Evolutionary conservation across 2,113 vertebrate genomes (phyloP).

Genomic region (Phaethornis superciliosus): DNA sequence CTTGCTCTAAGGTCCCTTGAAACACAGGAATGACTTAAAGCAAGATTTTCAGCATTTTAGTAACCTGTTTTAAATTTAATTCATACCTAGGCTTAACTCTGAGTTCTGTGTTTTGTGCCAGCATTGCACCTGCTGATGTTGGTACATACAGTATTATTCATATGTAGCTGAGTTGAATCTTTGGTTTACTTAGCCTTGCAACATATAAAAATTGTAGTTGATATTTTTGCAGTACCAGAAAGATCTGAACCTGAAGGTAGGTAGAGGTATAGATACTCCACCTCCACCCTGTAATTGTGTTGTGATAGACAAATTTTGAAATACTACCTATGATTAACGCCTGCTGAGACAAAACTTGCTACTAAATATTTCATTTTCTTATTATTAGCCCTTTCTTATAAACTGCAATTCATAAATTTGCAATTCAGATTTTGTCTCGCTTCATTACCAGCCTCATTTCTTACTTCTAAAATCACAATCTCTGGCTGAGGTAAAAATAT

Average conservation of each 20-base stretch:
- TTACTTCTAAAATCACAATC: not conserved
- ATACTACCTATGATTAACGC: not conserved
- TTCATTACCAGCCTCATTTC: not conserved
- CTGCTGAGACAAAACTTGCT: not conserved
- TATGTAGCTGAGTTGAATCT: not conserved
- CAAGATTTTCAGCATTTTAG: not conserved
- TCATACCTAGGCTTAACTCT: not conserved
- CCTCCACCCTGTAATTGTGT: accelerated
- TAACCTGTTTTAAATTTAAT: not conserved
- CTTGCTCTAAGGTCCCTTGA: not conserved
- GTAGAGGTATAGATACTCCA: not conserved
- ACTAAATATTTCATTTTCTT: not conserved
- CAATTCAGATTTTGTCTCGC: slow-evolving; percentile 5
- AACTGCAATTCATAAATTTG: not conserved
- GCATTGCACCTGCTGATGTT: not conserved
- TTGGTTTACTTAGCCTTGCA: not conserved
- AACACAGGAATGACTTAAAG: not conserved
- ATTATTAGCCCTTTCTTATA: not conserved
- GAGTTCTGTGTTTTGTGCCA: not conserved
- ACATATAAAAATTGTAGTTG: not conserved
- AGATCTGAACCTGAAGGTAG: not conserved
- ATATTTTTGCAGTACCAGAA: not conserved
- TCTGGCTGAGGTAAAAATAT: slow-evolving; percentile 1
- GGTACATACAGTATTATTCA: not conserved
- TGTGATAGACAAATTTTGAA: not conserved